Percentiles rank a stretch among this genome's conserved stretches.
Evolutionary conservation across 2,113 vertebrate genomes (phyloP).

Genomic region (Anolis sagrei): DNA sequence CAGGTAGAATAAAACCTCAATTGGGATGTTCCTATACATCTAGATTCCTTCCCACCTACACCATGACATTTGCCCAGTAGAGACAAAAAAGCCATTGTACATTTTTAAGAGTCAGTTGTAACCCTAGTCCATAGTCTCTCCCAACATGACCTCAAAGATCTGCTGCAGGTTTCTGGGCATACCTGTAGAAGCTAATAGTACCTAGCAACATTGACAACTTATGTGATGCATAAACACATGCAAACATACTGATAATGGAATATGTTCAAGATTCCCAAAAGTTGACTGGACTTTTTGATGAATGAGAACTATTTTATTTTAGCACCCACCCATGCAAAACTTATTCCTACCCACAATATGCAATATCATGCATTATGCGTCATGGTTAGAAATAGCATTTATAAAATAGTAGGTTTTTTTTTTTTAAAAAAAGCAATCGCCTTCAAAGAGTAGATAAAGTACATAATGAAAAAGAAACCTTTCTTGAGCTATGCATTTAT

Average conservation of each 20-base stretch:
- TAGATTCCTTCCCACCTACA: too few species aligned
- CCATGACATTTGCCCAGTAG: too few species aligned
- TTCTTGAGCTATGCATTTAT: slow-evolving; percentile 27
- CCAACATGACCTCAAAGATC: neutral
- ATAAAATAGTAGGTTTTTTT: neutral
- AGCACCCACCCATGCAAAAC: neutral
- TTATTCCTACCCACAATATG: neutral
- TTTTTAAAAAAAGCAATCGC: neutral
- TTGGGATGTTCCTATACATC: too few species aligned
- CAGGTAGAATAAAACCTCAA: too few species aligned
- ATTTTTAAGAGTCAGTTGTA: too few species aligned
- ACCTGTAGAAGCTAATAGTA: neutral
- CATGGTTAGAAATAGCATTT: neutral
- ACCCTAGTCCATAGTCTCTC: too few species aligned
- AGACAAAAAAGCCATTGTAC: too few species aligned
- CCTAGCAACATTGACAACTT: neutral
- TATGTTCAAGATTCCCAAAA: neutral
- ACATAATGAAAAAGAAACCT: neutral
- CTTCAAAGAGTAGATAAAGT: slow-evolving; percentile 23
- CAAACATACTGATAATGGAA: neutral
- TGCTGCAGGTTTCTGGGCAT: neutral
- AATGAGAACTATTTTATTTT: neutral
- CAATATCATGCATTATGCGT: neutral
- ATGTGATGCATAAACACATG: neutral
- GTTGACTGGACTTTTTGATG: neutral